Evolutionary conservation across 1,140 invertebrate genomes (phyloP), one percentile per base, ranked within the genome.

Genomic region (Atopsyche davidsoni): DNA sequence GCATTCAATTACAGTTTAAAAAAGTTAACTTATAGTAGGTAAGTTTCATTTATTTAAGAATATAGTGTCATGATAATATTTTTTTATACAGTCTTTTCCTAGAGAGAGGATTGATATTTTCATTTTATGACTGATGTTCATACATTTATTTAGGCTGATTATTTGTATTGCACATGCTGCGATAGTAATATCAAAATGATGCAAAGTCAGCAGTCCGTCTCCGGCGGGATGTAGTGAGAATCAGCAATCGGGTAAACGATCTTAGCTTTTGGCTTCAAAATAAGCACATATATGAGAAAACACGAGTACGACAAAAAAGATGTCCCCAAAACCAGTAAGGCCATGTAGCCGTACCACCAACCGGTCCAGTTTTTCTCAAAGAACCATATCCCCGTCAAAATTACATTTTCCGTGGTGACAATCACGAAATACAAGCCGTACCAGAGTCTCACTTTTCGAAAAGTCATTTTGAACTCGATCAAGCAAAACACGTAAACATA

Each of bases 381-480:
- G 24, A 78, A 82, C 83, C 84, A 87, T 24, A 77, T 59, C 2
- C 77, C 60, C 18, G 80, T 79, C 65, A 86, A 79, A 13, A 75
- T 58, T 21, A 78, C 67, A 58, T 83, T 86, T 66, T 87, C 82
- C 10, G 70, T 49, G 23, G 82, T 75, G 11, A 82, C 76, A 18
- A 85, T 68, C 18, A 75, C 64, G 58, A 83, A 76, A 66, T 81
- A 87, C 42, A 75, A 68, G 24, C 78, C 64, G 45, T 84, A 78
- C 76, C 83, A 83, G 19, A 78, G 68, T 7, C 80, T 75, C 2
- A 83, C 77, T 55, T 81, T 78, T 44, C 77, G 81, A 57, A 86
- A 86, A 67, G 80, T 82, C 34, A 85, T 78, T 57, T 83, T 82
- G 55, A 86, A 85, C 60, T 87, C 85, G 54, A 87, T 80, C 18